Base-by-base conservation (phyloP, 1,140 invertebrate genomes). In the Nasonia vitripennis region DNA sequence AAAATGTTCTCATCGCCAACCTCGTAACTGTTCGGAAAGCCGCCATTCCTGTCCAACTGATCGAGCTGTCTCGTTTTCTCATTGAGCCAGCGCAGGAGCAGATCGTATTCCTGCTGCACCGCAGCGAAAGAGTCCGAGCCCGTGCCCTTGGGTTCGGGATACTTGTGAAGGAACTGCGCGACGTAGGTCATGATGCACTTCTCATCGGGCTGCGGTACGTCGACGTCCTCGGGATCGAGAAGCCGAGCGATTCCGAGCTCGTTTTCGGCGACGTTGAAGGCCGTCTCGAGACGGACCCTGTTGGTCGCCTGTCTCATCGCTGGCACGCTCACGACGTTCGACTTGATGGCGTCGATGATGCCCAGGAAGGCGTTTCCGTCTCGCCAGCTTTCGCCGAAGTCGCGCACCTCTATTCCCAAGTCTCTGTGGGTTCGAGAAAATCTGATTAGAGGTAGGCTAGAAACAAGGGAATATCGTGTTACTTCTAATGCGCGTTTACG, bases 151-250 rank as follows among this genome's bases (percentile, higher is more conserved):
- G 96, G 96, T 93, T 98, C 97, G 27, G 97, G 97, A 93, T 98
- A 99, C 93, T 98, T 98, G 91, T 99, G 98, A 87, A 99, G 94
- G 93, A 99, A 99, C 94, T 99, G 98, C 62, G 99, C 98, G 70
- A 99, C 98, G 93, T 99, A 99, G 45, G 99, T 99, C 98, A 99
- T 99, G 87, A 99, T 98, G 51, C 98, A 99, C 93, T 98, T 98
- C 91, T 99, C 99, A 93, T 99, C 99, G 11, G 99, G 99, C 90
- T 97, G 97, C 20, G 97, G 96, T 17, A 99, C 98, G 94, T 99
- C 98, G 41, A 99, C 98, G 94, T 99, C 99, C 94, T 99, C 98
- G 45, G 98, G 96, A 93, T 99, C 98, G 34, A 99, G 93, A 14
- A 99, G 94, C 88, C 97, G 95, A n/a, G 98, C 96, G 88, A 99